Base-by-base conservation (phyloP, 2,888 invertebrate genomes). In the Agonum fuliginosum region DNA sequence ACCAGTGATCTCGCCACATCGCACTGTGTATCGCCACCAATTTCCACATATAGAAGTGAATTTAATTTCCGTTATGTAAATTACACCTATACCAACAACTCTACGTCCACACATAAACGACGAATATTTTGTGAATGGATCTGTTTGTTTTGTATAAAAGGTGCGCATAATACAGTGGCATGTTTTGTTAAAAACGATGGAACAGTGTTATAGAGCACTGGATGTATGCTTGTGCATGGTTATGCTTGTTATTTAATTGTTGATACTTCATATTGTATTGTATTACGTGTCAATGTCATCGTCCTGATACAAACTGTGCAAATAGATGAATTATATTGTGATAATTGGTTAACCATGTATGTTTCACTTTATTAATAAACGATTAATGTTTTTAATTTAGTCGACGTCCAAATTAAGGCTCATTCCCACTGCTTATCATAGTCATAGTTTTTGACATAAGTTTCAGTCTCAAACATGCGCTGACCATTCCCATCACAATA, bases 51-150 rank as follows among this genome's bases (percentile, higher is more conserved):
- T 27, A 54, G 30, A 62, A 30, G 58, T 67, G 67, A 67, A 67
- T 67, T 41, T 67, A 67, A 67, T 67, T 67, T 67, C 67, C 67
- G 67, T 41, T 67, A 67, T 67, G 67, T 67, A 67, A 67, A 67
- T 67, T n/a, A 20, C 12, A 41, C 41, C 22, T 12, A n/a, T n/a
- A 8, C 17, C 37, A 14, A 14, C n/a, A 12, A 3, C 20, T 17
- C 20, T 48, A 10, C 12, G n/a, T 54, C 3, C 12, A 54, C 12
- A 20, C 54, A 54, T 24, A n/a, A 20, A 24, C 37, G 8, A 24
- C 37, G 67, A 67, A 67, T 67, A 41, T 67, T 67, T 67, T 41
- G 41, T 67, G 67, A 67, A 67, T 67, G 20, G 41, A 67, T 41
- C 20, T 67, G 67, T 67, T 67, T 67, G 27, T 67, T 37, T 41